Conservation (phyloP, 1,140 invertebrate genomes). For the Pollicipes pollicipes region DNA sequence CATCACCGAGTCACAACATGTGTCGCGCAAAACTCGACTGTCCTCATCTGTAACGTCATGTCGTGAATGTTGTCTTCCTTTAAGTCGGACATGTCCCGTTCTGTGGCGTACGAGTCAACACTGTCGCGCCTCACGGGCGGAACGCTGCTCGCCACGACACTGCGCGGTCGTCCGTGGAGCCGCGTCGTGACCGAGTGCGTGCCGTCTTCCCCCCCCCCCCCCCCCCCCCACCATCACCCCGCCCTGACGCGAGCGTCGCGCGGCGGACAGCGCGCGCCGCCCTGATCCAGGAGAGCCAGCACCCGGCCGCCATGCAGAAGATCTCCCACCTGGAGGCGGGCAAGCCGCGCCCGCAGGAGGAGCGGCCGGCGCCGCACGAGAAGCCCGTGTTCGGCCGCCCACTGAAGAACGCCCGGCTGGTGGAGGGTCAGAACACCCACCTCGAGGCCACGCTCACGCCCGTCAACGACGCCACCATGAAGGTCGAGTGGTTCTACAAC, state of each 20-base stretch:
- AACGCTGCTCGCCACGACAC: too few relatives aligned
- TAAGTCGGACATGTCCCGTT: too few relatives aligned
- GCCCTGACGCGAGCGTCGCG: too few relatives aligned
- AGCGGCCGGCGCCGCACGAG: conserved; percentile 54
- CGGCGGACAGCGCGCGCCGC: conserved; percentile 19
- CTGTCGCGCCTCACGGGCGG: too few relatives aligned
- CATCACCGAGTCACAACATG: too few relatives aligned
- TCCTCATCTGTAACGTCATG: too few relatives aligned
- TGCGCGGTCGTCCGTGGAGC: too few relatives aligned
- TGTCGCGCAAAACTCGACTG: too few relatives aligned
- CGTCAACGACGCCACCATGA: conserved; percentile 85
- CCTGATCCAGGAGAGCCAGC: conserved; percentile 67
- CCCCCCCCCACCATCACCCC: too few relatives aligned
- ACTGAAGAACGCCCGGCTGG: conserved; percentile 60
- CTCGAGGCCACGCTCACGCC: conserved; percentile 87
- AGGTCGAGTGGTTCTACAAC: conserved; percentile 88
- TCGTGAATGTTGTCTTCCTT: too few relatives aligned
- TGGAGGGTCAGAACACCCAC: conserved; percentile 78
- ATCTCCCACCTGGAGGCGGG: conserved; percentile 78
- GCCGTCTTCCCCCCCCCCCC: background rate
- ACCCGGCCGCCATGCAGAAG: conserved; percentile 78
- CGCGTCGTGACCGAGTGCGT: too few relatives aligned
- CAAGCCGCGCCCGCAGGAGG: conserved; percentile 41
- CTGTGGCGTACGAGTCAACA: too few relatives aligned
- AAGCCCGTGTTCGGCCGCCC: conserved; percentile 74